Conservation (phyloP, 2,113 vertebrate genomes). For the Acanthochromis polyacanthus region DNA sequence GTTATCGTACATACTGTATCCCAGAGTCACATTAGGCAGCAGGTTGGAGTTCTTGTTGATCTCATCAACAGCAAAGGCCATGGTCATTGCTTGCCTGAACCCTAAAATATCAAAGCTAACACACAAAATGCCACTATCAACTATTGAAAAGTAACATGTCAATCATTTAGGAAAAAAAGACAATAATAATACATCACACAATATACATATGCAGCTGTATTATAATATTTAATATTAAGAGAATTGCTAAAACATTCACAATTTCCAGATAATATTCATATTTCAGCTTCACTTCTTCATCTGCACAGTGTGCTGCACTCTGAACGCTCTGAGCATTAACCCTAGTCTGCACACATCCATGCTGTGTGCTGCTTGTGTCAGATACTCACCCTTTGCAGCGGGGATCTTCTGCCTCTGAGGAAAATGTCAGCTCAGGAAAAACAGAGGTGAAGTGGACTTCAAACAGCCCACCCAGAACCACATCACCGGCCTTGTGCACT, state of each 20-base stretch:
- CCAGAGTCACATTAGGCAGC: constrained; percentile 73
- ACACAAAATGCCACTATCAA: not conserved
- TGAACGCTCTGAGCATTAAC: too few species aligned
- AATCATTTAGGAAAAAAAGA: too few species aligned
- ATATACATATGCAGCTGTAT: too few species aligned
- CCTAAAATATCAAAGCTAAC: constrained; percentile 65
- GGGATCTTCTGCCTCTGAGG: constrained; percentile 60
- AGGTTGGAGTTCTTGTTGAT: constrained; percentile 73
- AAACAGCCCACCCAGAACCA: constrained; percentile 74
- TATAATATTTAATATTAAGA: too few species aligned
- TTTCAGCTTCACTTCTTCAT: too few species aligned
- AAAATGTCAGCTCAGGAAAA: constrained; percentile 65
- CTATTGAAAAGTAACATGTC: not conserved
- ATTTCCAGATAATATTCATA: too few species aligned
- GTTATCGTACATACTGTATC: constrained; percentile 77
- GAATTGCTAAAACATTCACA: too few species aligned
- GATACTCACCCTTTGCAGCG: constrained; percentile 70
- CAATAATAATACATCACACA: too few species aligned
- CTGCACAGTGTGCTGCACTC: too few species aligned
- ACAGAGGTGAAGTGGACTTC: constrained; percentile 61
- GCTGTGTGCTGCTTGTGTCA: not conserved
- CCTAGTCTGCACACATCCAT: too few species aligned
- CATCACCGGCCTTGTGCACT: constrained; percentile 60
- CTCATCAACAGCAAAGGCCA: constrained; percentile 79
- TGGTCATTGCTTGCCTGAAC: constrained; percentile 73